Evolutionary conservation across 2,113 vertebrate genomes (phyloP), one percentile per base, ranked within the genome.

Genomic region (Chaetodon trifascialis): DNA sequence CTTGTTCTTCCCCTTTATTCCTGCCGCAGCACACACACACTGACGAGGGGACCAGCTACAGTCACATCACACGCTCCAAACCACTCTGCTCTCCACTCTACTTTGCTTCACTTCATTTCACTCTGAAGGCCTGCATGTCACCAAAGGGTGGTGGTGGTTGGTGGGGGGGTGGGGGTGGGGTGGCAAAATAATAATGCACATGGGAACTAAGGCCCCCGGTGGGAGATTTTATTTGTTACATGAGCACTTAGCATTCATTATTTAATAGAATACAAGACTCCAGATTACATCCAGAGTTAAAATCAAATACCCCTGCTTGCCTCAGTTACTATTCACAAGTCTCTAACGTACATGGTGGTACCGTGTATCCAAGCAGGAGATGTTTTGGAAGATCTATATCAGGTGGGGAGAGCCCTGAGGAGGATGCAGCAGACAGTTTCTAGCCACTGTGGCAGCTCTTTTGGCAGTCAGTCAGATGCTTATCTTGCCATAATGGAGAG

Each of bases 181-280:
- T 5, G 5, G 74, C 81, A 84, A 87, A 90, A 84, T 87, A 86
- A 87, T 76, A 78, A 89, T 77, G 76, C 77, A 58, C 58, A 67
- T 36, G 73, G 76, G 77, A 84, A n/a, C 23, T 38, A 36, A 30
- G 55, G 58, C 46, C 79, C 77, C 73, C 7, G 7, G 63, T 4
- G 4, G 59, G n/a, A 62, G 75, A 84, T 79, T 87, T 89, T 76
- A 79, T 92, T 86, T 87, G 68, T 82, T 85, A 82, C 75, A 86
- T 73, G 69, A 84, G 76, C 86, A 91, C 91, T 91, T 85, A 88
- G 68, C 86, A 88, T 91, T 92, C 79, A 93, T 91, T 89, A 91
- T 92, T 93, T 86, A 91, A 89, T 89, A 62, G 42, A 19, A 85
- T 78, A 73, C 85, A 84, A 86, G 70, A 64, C 23, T 85, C n/a